Base-by-base conservation (phyloP, 2,113 vertebrate species). In the Nothoprocta pentlandii region DNA sequence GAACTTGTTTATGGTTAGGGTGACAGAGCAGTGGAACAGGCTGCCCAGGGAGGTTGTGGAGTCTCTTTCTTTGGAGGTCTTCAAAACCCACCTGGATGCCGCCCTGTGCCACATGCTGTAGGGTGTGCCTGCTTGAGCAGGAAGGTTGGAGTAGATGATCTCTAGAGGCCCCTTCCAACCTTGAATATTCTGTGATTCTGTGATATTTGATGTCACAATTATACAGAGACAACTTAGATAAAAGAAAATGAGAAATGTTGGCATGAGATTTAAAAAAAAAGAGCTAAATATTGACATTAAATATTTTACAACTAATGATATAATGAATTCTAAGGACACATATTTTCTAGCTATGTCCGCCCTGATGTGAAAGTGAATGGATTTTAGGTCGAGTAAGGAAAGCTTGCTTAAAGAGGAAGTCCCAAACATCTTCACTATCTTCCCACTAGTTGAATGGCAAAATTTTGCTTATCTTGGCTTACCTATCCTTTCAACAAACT, bases 401-500 rank as follows among this genome's bases (percentile, higher is more conserved):
- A 54, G 14, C 30, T 49, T 34, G 49, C 14, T 30, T 32, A 51
- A 49, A 10, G 23, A 30, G 13, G 15, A 56, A 73, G 16, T 62
- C 51, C 17, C 16, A 16, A 54, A 2, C 7, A 20, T 17, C 7
- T 32, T 58, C 54, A 58, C 54, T 58, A 58, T 58, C 16, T 30
- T 42, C 28, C 71, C 20, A 49, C 39, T 22, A 3, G 5, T 6
- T 73, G 9, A 16, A 17, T 10, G 26, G 34, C 17, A 51, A 54
- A 62, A 67, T 13, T 5, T 21, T 66, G 20, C 13, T 34, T 54
- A 16, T 10, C 30, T 44, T 30, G 10, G 10, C 20, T 67, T 49
- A 13, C 6, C 9, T 67, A 21, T 20, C 46, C 12, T 16, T 42
- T n/a, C 14, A 20, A 30, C 8, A 32, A 2, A 16, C 0, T 0